Conservation (phyloP, 2,888 invertebrate genomes). For the Dryobotodes eremita region DNA sequence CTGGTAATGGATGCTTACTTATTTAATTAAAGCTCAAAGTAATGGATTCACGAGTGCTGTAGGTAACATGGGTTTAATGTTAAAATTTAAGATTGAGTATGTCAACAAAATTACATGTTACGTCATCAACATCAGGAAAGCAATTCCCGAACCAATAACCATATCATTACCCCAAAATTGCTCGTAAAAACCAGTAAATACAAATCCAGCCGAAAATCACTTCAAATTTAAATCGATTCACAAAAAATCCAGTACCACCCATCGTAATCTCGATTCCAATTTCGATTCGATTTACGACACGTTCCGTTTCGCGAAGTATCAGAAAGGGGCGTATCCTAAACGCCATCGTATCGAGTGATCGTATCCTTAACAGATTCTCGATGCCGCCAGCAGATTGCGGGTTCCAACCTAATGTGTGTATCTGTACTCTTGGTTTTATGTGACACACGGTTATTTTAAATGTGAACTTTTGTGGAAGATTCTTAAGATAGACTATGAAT, state of each 20-base stretch:
- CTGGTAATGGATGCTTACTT: background rate
- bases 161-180: constrained; percentile 56
- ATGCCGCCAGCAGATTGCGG: constrained; percentile 78
- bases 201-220: constrained; percentile 52
- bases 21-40: background rate
- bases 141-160: constrained; percentile 53
- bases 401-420: constrained; percentile 78
- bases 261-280: constrained; percentile 74
- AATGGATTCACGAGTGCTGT: background rate
- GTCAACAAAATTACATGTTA: constrained; percentile 24
- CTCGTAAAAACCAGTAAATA: constrained; percentile 53
- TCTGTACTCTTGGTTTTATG: constrained; percentile 64
- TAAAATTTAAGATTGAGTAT: background rate
- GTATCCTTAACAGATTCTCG: constrained; percentile 80
- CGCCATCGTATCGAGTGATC: constrained; percentile 80
- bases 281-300: constrained; percentile 76
- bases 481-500: background rate
- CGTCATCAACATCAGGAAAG: constrained; percentile 42
- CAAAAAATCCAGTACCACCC: constrained; percentile 71
- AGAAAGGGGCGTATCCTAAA: constrained; percentile 83
- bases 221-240: constrained; percentile 66
- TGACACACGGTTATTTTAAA: constrained; percentile 60
- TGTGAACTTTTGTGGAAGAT: background rate
- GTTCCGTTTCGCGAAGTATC: constrained; percentile 80
- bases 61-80: background rate